phyloP scores from a whole-genome alignment of 2,113 vertebrate genomes.

The Carassius gibelio region DNA sequence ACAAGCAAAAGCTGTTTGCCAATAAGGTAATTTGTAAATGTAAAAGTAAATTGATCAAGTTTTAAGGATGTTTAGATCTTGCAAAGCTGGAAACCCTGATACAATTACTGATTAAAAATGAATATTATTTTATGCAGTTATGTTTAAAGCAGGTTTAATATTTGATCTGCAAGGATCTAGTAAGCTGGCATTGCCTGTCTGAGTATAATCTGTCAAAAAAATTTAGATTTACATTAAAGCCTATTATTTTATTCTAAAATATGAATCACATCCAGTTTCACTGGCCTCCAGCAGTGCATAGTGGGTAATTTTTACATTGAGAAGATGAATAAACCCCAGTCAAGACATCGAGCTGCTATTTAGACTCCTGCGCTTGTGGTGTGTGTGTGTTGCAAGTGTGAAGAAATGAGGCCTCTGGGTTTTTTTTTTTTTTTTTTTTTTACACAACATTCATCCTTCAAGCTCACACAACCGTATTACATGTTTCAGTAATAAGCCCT shows the following conservation, averaged over 20 bases:
- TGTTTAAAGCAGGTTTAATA: conserved; percentile 2
- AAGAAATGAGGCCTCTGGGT: not conserved
- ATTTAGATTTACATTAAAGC: conserved; percentile 10
- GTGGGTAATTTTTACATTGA: conserved; percentile 6
- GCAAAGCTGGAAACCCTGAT: not conserved
- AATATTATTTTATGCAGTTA: not conserved
- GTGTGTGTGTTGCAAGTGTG: conserved; percentile 19
- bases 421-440: conserved; percentile 19
- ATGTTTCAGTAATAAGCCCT: conserved; percentile 29
- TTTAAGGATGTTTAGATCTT: not conserved
- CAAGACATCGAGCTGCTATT: conserved; percentile 7
- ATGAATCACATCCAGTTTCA: not conserved
- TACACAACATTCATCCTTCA: conserved; percentile 18
- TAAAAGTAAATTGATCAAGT: not conserved
- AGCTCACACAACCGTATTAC: conserved; percentile 14
- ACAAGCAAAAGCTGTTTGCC: not conserved
- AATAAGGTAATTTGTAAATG: not conserved
- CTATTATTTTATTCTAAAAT: conserved; percentile 8
- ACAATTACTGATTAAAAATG: not conserved
- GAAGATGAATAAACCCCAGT: not conserved
- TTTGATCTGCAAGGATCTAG: not conserved
- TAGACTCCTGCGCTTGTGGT: conserved; percentile 1
- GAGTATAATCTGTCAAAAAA: not conserved
- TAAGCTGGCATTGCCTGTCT: not conserved
- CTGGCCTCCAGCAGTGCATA: conserved; percentile 6